Evolutionary conservation across 1,140 invertebrate species (phyloP), one percentile per base, ranked within the genome.

Genomic region (Maconellicoccus hirsutus): DNA sequence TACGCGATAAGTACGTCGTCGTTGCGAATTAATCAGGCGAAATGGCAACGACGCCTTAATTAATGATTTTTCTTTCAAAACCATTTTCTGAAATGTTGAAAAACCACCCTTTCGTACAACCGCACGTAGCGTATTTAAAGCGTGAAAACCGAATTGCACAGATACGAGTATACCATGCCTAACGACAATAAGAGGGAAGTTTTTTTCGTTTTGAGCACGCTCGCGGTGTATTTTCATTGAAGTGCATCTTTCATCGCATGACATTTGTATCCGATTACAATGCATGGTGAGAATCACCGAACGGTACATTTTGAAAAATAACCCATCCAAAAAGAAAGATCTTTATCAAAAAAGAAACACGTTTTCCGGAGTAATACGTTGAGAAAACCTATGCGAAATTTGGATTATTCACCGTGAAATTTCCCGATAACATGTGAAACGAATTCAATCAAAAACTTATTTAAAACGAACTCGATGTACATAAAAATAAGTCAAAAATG

Each of bases 131-230:
- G 12, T 33, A 3, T 33, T 33, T 33, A 6, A 33, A 33, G 29
- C 29, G 29, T 12, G 42, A 19, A 52, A 52, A 3, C 42, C 42
- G n/a, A 52, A 52, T 52, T 52, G 42, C 42, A n/a, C n/a, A n/a
- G n/a, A n/a, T n/a, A n/a, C n/a, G n/a, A n/a, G n/a, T 52, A 16
- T 19, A 52, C 6, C 16, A 16, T 16, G 42, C 42, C 4, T 19
- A 2, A 14, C 2, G 42, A 52, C 42, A 19, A 52, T 52, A 52
- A 52, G 3, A 52, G 42, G 42, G 42, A 52, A n/a, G 42, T 16
- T 16, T 52, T 52, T 52, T 52, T 52, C n/a, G 42, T 52, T 52
- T 52, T 52, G n/a, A 52, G n/a, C 42, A 52, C 42, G 42, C 42
- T 52, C 42, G 29, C 29, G 29, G 4, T 16, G 16, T 52, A 3